Percentiles rank a stretch among this genome's conserved stretches.
Conservation (phyloP, 2,113 vertebrate species). For the Microtus pennsylvanicus region DNA sequence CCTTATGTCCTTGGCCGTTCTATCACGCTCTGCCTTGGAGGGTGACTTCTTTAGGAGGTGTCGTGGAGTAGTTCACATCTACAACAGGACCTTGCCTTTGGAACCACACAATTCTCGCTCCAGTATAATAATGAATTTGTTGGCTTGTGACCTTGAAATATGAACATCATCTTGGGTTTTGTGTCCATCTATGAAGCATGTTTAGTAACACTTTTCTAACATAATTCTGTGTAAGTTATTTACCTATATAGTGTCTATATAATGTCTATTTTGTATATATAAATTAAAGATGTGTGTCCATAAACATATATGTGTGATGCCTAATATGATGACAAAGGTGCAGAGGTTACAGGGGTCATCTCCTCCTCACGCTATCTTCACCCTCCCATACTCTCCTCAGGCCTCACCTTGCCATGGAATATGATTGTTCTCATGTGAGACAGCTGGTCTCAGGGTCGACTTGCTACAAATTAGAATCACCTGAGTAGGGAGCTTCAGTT, state of each 20-base stretch:
- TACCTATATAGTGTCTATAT: no score
- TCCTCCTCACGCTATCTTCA: background rate
- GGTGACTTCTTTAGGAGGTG: background rate
- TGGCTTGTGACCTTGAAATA: background rate
- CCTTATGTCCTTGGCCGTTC: background rate
- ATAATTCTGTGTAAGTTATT: background rate
- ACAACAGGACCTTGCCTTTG: background rate
- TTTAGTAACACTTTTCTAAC: background rate
- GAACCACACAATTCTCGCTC: background rate
- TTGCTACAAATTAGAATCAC: background rate
- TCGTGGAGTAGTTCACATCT: background rate
- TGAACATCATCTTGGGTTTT: background rate
- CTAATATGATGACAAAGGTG: background rate
- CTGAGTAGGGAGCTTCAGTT: background rate
- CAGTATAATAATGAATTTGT: background rate
- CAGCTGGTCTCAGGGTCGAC: background rate
- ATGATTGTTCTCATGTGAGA: accelerated
- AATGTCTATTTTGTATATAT: background rate
- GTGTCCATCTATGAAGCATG: background rate
- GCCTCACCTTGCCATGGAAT: background rate
- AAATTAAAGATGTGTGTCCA: no score
- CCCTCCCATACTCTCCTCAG: background rate
- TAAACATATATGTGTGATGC: background rate
- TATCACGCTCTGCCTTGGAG: background rate
- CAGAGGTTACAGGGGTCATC: background rate